Conservation (phyloP, 2,797 vertebrate genomes). For the Lacerta agilis region DNA sequence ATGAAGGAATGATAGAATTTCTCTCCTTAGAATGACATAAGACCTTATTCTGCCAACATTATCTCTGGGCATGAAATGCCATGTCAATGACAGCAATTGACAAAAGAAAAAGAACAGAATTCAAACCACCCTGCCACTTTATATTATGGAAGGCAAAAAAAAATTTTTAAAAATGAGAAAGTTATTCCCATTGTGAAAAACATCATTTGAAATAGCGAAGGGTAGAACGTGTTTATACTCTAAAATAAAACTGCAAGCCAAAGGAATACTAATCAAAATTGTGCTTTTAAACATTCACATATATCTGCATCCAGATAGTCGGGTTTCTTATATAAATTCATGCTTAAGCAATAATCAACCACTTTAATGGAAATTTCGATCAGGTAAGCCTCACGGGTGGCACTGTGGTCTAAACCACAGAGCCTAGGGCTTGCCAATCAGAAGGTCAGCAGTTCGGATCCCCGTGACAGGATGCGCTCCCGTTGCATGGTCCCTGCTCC, state of each 20-base stretch:
- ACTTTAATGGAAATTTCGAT: background rate
- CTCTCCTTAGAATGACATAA: background rate
- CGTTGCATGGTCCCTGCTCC: no score
- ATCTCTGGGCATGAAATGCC: background rate
- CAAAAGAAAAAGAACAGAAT: background rate
- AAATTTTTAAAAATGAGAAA: background rate
- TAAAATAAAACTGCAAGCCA: conserved; percentile 2
- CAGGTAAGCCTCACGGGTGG: background rate
- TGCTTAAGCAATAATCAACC: background rate
- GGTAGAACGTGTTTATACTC: conserved; percentile 1
- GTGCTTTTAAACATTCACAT: background rate
- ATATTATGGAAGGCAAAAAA: accelerated
- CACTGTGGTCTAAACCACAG: no score
- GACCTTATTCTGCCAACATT: conserved; percentile 28
- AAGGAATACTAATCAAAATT: background rate
- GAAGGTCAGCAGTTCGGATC: no score
- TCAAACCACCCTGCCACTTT: conserved; percentile 2
- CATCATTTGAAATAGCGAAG: background rate
- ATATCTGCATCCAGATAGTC: background rate
- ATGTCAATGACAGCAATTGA: background rate
- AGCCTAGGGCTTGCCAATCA: no score
- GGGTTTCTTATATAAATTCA: background rate
- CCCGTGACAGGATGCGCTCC: no score
- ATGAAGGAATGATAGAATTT: background rate
- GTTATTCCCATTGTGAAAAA: background rate